Evolutionary conservation across 2,797 vertebrate genomes (phyloP).

Genomic region (Myotis planiceps): DNA sequence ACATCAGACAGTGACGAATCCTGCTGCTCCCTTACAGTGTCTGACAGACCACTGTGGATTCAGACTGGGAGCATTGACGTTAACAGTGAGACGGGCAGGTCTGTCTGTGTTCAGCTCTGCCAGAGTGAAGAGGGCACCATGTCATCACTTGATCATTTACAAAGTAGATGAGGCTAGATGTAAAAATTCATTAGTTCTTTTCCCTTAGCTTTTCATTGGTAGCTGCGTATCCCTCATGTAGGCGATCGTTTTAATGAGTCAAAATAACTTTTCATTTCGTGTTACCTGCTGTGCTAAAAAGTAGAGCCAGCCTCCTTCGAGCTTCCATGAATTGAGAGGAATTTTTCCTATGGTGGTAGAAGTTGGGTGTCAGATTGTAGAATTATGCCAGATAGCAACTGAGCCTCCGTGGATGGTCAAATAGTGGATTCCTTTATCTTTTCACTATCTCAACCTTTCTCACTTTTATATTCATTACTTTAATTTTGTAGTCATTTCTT

Average conservation of each 20-base stretch:
- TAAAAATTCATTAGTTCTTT: background rate
- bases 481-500: background rate
- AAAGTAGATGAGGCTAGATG: constrained; percentile 66
- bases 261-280: background rate
- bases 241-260: background rate
- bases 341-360: background rate
- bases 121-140: constrained; percentile 57
- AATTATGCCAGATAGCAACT: background rate
- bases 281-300: background rate
- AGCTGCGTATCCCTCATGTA: constrained; percentile 7
- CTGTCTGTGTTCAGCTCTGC: constrained; percentile 80
- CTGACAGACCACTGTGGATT: constrained; percentile 83
- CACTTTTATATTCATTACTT: background rate
- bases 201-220: constrained; percentile 34
- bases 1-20: constrained; percentile 78
- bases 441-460: background rate
- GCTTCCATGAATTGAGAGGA: background rate
- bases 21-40: constrained; percentile 81
- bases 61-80: constrained; percentile 78
- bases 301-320: background rate
- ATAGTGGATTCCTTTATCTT: background rate
- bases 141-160: constrained; percentile 41
- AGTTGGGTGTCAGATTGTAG: background rate
- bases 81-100: constrained; percentile 80
- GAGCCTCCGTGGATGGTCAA: background rate